Conservation (phyloP, 2,797 vertebrate species). For the Sarcophilus harrisii region DNA sequence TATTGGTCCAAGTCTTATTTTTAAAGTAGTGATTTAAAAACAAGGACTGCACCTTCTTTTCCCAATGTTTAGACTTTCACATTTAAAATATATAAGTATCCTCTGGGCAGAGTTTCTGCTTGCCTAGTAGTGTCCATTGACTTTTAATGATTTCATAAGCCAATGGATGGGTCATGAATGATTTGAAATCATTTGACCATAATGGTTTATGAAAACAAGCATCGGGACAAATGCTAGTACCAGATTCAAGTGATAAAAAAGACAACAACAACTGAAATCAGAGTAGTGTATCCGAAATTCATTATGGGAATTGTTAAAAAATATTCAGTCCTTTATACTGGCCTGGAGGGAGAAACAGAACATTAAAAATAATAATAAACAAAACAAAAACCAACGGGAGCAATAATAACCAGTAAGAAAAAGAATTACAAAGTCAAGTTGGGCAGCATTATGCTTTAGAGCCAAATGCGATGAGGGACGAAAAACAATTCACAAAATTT, state of each 20-base stretch:
- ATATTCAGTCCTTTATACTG: slow-evolving; percentile 84
- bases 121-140: slow-evolving; percentile 55
- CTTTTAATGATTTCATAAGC: slow-evolving; percentile 69
- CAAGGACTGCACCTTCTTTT: slow-evolving; percentile 37
- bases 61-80: slow-evolving; percentile 48
- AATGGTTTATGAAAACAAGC: slow-evolving; percentile 75
- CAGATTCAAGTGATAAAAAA: slow-evolving; percentile 50
- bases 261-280: slow-evolving; percentile 61
- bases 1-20: slow-evolving; percentile 12
- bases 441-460: slow-evolving; percentile 78
- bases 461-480: slow-evolving; percentile 68
- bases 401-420: slow-evolving; percentile 78
- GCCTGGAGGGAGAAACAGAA: slow-evolving; percentile 83
- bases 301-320: slow-evolving; percentile 71
- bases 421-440: slow-evolving; percentile 74
- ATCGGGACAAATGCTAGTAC: slow-evolving; percentile 73
- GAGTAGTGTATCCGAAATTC: slow-evolving; percentile 74
- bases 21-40: slow-evolving; percentile 63
- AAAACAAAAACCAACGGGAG: slow-evolving; percentile 78
- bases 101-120: slow-evolving; percentile 64
- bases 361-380: slow-evolving; percentile 58
- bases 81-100: slow-evolving; percentile 37
- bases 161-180: slow-evolving; percentile 65
- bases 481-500: slow-evolving; percentile 80
- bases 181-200: slow-evolving; percentile 56